phyloP scores from a whole-genome alignment of 2,888 invertebrate genomes.

The Tribolium freemani region DNA sequence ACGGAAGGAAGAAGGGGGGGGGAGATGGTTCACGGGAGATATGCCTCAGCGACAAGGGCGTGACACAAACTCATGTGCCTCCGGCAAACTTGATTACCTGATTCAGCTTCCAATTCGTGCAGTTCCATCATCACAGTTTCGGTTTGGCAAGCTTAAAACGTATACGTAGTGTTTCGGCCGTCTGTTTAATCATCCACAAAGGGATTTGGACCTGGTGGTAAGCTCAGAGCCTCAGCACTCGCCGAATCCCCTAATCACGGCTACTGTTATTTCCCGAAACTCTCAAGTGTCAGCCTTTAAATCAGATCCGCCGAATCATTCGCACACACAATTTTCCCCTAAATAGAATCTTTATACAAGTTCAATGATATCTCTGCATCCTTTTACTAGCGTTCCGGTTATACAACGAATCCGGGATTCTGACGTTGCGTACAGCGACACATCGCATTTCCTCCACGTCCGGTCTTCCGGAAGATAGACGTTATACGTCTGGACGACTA shows the following conservation, averaged over 20 bases:
- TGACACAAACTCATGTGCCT: slow-evolving; percentile 57
- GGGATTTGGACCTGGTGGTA: slow-evolving; percentile 5
- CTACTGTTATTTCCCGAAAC: neutral
- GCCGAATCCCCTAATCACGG: no score
- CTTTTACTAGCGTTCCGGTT: slow-evolving; percentile 52
- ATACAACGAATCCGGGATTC: slow-evolving; percentile 49
- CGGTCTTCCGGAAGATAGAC: slow-evolving; percentile 22
- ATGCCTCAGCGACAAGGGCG: slow-evolving; percentile 67
- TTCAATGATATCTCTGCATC: slow-evolving; percentile 56
- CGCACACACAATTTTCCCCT: slow-evolving; percentile 44
- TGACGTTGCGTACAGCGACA: slow-evolving; percentile 51
- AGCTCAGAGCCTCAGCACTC: slow-evolving; percentile 16
- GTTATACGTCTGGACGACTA: slow-evolving; percentile 45
- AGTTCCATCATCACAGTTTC: slow-evolving; percentile 53
- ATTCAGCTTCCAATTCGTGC: slow-evolving; percentile 60
- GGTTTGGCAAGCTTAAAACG: slow-evolving; percentile 20
- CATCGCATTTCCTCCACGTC: slow-evolving; percentile 21
- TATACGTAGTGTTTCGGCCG: slow-evolving; percentile 19
- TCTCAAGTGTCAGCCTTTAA: slow-evolving; percentile 9
- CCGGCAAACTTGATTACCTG: slow-evolving; percentile 63
- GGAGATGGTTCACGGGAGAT: slow-evolving; percentile 61
- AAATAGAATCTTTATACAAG: slow-evolving; percentile 55
- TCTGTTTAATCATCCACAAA: slow-evolving; percentile 30
- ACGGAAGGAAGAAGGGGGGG: slow-evolving; percentile 65
- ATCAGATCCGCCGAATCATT: slow-evolving; percentile 26